Conservation (phyloP, 2,888 invertebrate genomes). For the Chrysolina americana region DNA sequence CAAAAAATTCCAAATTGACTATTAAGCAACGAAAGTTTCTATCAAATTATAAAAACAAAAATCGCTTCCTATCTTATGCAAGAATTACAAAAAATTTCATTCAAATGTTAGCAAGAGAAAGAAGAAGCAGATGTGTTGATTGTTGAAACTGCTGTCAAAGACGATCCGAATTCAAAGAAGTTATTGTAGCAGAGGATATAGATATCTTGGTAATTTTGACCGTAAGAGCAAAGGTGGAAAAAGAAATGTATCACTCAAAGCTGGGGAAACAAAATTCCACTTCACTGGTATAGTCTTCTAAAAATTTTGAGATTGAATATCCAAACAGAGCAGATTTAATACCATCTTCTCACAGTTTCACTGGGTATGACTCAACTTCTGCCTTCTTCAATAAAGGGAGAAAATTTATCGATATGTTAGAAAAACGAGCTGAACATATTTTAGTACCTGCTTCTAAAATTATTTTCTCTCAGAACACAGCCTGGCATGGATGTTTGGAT, state of each 20-base stretch:
- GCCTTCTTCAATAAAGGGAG: slow-evolving; percentile 26
- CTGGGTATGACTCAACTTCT: slow-evolving; percentile 28
- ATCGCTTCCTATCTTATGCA: not conserved
- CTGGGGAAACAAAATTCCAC: slow-evolving; percentile 8
- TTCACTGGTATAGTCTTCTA: slow-evolving; percentile 2
- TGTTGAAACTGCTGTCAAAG: not conserved
- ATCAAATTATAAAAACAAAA: slow-evolving; percentile 17
- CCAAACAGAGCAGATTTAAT: slow-evolving; percentile 10
- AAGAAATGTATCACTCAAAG: slow-evolving; percentile 10
- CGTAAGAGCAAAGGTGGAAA: not conserved
- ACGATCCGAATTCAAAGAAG: not conserved
- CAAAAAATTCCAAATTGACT: not conserved
- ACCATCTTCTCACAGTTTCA: slow-evolving; percentile 5
- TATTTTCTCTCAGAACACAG: too few relatives aligned
- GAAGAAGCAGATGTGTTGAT: not conserved
- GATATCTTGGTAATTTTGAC: slow-evolving; percentile 18
- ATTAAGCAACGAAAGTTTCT: too few relatives aligned
- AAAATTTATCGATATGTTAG: slow-evolving; percentile 26
- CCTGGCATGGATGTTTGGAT: too few relatives aligned
- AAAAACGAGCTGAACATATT: not conserved
- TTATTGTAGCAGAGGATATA: slow-evolving; percentile 18
- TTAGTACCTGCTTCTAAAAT: too few relatives aligned
- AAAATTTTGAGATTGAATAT: not conserved
- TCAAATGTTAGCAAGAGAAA: slow-evolving; percentile 11
- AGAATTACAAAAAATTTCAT: slow-evolving; percentile 2